Base-by-base conservation (phyloP, 2,888 invertebrate species). In the Eubasilissa splendida region DNA sequence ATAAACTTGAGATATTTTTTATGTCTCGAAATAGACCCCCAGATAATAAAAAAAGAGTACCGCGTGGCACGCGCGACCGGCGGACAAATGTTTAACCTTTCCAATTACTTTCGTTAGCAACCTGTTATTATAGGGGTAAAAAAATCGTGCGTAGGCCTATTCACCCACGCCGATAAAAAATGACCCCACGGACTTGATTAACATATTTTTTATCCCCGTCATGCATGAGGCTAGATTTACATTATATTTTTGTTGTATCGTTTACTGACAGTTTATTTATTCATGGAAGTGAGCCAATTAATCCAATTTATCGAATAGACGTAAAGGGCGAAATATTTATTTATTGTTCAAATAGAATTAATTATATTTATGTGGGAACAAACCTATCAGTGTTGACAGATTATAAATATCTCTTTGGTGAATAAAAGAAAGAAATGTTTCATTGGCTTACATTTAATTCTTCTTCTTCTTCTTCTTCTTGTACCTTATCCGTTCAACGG, bases 41-140 rank as follows among this genome's bases (percentile, higher is more conserved):
- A 71, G 71, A 53, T 22, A 54, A 54, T 74, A 74, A 82, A 83
- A 83, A 83, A 80, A 52, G 54, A 53, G 53, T 76, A 73, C 82
- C 83, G 80, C 83, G 68, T 83, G 83, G 83, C 83, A 83, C 83
- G 83, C 83, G 83, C 78, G 59, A 65, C 66, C 52, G 76, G 58
- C 74, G 75, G 77, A 82, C 80, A 77, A 80, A 81, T 81, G 83
- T 73, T 81, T 80, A 83, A 56, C 80, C 80, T 77, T 80, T 79
- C 78, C 83, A 82, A 83, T 82, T 80, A 82, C 83, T 82, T 80
- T 80, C 83, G 79, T 76, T 65, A 60, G 74, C 82, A 83, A 83
- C 83, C 83, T 83, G 83, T 80, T 78, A 82, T 82, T 76, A 66
- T 75, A 33, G 52, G 22, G 71, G 53, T 42, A n/a, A n/a, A 52